These are phyloP conservation scores for Pterois miles DNA, from an alignment of 2,797 vertebrate genomes.

Conservation along the genomic window DNA sequence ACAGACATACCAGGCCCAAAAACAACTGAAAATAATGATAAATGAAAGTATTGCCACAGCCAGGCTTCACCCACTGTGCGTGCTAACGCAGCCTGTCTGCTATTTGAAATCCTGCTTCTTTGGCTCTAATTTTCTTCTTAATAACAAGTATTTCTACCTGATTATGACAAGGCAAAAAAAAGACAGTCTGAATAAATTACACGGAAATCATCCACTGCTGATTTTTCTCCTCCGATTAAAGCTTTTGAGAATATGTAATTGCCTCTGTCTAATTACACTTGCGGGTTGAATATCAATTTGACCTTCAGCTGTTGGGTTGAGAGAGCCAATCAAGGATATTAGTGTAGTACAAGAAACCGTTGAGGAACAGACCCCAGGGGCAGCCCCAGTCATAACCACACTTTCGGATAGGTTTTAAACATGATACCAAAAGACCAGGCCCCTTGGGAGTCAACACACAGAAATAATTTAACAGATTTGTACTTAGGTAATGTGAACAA, in stretches of 20 bases:
- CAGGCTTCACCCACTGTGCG: slow-evolving; percentile 39
- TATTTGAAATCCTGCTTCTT: slow-evolving; percentile 17
- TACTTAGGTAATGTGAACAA: slow-evolving; percentile 84
- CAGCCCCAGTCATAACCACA: slow-evolving; percentile 87
- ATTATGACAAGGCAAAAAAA: slow-evolving; percentile 73
- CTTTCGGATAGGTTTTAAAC: slow-evolving; percentile 83
- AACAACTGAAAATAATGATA: slow-evolving; percentile 47
- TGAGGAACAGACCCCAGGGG: slow-evolving; percentile 89
- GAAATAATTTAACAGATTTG: slow-evolving; percentile 85
- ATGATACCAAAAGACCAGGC: slow-evolving; percentile 82
- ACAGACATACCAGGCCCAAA: slow-evolving; percentile 50
- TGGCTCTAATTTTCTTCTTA: slow-evolving; percentile 53
- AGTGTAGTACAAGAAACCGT: slow-evolving; percentile 87
- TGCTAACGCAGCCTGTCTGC: slow-evolving; percentile 29
- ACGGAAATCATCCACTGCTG: slow-evolving; percentile 80
- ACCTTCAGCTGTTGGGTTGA: slow-evolving; percentile 91
- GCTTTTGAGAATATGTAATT: slow-evolving; percentile 86
- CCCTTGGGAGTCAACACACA: slow-evolving; percentile 79
- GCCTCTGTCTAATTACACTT: slow-evolving; percentile 88
- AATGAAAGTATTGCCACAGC: slow-evolving; percentile 41
- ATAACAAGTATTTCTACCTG: slow-evolving; percentile 70
- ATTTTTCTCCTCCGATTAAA: slow-evolving; percentile 80
- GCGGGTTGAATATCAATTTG: slow-evolving; percentile 91
- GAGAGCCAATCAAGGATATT: slow-evolving; percentile 91
- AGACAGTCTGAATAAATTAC: slow-evolving; percentile 84